Evolutionary conservation across 1,140 invertebrate species (phyloP).

Genomic region (Drosophila santomea): DNA sequence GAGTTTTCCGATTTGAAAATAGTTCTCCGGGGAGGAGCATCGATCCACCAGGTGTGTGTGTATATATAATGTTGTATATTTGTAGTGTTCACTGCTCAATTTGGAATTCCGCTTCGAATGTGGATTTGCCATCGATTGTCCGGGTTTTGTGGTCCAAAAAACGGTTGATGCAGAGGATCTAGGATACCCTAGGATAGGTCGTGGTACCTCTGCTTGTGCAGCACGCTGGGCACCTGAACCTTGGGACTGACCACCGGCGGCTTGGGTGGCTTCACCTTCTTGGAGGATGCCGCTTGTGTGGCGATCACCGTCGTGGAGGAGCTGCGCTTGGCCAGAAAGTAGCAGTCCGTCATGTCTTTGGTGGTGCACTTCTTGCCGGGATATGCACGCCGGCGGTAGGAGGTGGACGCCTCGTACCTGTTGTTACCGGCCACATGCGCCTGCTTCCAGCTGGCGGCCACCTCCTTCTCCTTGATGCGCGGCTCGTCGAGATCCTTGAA

Average conservation of each 20-base stretch:
- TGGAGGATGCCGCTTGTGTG: not conserved
- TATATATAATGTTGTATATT: slow-evolving; percentile 1
- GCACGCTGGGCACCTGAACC: not conserved
- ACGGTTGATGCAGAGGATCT: not conserved
- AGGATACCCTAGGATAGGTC: not conserved
- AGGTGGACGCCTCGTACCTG: not conserved
- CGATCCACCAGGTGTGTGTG: slow-evolving; percentile 8
- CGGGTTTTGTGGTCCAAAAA: not conserved
- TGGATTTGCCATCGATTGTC: slow-evolving; percentile 2
- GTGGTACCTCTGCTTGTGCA: not conserved
- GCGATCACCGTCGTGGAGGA: not conserved
- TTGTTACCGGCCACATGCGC: not conserved
- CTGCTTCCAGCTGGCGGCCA: slow-evolving; percentile 11
- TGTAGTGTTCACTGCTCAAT: slow-evolving; percentile 20
- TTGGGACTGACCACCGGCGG: not conserved
- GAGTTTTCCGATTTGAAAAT: too few species aligned
- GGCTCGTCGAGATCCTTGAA: slow-evolving; percentile 15
- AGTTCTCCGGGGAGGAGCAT: slow-evolving; percentile 5
- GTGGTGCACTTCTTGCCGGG: not conserved
- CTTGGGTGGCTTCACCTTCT: slow-evolving; percentile 1
- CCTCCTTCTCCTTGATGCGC: slow-evolving; percentile 5
- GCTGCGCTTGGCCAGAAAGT: slow-evolving; percentile 7
- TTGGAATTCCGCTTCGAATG: slow-evolving; percentile 16
- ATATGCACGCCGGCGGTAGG: not conserved
- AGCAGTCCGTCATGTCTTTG: not conserved